Evolutionary conservation across 2,797 vertebrate genomes (phyloP).

Genomic region (Falco rusticolus): DNA sequence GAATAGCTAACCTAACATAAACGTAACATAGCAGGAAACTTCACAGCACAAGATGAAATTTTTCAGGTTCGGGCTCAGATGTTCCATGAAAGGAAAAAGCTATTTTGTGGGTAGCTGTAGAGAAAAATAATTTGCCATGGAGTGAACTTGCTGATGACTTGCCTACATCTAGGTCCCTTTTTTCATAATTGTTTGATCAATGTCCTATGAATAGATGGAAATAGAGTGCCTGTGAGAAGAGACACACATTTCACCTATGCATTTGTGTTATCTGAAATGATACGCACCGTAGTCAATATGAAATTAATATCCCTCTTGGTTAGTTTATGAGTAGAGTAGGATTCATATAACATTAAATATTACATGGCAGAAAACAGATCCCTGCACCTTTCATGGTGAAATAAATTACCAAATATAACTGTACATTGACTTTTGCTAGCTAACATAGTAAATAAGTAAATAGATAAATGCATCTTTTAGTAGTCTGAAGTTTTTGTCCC

Average conservation of each 20-base stretch:
- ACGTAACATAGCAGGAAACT: not conserved
- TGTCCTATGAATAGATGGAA: not conserved
- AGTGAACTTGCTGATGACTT: not conserved
- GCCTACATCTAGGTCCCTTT: not conserved
- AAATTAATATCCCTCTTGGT: not conserved
- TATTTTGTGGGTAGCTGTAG: not conserved
- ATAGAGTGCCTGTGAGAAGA: not conserved
- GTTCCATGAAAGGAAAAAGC: not conserved
- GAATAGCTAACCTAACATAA: not conserved
- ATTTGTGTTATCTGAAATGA: not conserved
- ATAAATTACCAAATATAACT: not conserved
- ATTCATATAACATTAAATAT: not conserved
- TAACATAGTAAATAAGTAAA: constrained; percentile 1
- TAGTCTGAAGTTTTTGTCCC: not conserved
- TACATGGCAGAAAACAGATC: not conserved
- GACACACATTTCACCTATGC: not conserved
- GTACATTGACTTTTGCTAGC: not conserved
- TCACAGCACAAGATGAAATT: not conserved
- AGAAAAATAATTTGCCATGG: not conserved
- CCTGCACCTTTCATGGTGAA: not conserved
- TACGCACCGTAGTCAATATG: not conserved
- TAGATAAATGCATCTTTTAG: constrained; percentile 22
- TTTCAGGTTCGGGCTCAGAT: not conserved
- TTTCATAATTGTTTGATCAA: not conserved
- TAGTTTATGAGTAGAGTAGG: not conserved